phyloP scores from a whole-genome alignment of 2,113 vertebrate species.

The Felis chaus region DNA sequence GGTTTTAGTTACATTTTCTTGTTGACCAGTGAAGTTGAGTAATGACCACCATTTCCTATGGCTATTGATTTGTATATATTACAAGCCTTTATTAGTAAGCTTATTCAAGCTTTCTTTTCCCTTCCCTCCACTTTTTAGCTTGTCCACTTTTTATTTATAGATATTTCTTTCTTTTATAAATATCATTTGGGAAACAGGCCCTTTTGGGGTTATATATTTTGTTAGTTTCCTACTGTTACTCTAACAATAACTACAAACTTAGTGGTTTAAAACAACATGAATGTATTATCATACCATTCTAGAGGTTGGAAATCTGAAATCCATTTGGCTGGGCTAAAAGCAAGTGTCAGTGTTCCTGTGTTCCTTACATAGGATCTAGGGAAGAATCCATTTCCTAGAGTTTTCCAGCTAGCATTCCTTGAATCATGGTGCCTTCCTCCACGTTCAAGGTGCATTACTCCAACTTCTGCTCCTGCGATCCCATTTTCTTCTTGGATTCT shows the following conservation, averaged over 20 bases:
- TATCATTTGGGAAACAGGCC: not conserved
- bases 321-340: not conserved
- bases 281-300: not conserved
- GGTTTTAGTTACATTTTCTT: not conserved
- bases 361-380: not conserved
- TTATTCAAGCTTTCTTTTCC: not conserved
- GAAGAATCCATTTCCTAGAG: not conserved
- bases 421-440: not conserved
- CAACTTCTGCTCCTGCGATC: not conserved
- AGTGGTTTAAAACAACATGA: not conserved
- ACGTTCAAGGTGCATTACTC: not conserved
- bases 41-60: not conserved
- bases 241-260: not conserved
- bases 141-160: not conserved
- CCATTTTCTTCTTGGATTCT: not conserved
- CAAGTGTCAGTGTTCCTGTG: not conserved
- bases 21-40: not conserved
- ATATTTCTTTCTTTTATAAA: not conserved
- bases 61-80: not conserved
- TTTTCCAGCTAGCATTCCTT: not conserved
- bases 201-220: not conserved
- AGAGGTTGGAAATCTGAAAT: not conserved
- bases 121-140: not conserved
- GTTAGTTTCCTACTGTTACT: not conserved
- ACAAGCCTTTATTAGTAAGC: not conserved